These are phyloP conservation scores for Sacculina carcini DNA, from an alignment of 2,888 invertebrate genomes.

Conservation along the genomic window DNA sequence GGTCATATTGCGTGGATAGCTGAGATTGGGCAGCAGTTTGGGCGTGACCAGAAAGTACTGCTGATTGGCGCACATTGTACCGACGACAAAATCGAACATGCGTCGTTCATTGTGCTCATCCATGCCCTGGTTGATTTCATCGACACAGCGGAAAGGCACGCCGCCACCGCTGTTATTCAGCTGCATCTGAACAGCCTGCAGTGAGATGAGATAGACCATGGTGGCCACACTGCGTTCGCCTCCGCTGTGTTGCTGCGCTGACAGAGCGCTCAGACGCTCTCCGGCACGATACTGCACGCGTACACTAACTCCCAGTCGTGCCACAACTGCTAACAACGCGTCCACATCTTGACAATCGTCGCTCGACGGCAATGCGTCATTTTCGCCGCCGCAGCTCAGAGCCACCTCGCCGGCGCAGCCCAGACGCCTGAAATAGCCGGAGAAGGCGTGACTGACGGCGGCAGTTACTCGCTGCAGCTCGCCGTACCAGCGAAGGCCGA, in stretches of 20 bases:
- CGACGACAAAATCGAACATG: conserved; percentile 49
- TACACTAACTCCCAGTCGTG: conserved; percentile 50
- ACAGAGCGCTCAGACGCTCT: conserved; percentile 50
- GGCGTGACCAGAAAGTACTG: conserved; percentile 83
- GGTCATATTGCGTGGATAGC: conserved; percentile 36
- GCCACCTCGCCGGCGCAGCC: conserved; percentile 60
- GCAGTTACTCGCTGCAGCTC: conserved; percentile 25
- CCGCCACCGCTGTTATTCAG: conserved; percentile 39
- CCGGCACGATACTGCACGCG: conserved; percentile 58
- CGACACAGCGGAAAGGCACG: conserved; percentile 55
- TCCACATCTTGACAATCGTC: too few species aligned
- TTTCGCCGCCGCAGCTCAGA: conserved; percentile 28
- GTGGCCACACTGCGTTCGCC: conserved; percentile 85
- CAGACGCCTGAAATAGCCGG: conserved; percentile 44
- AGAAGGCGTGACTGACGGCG: conserved; percentile 44
- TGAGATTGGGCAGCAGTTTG: conserved; percentile 49
- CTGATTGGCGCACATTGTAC: conserved; percentile 42
- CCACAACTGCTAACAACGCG: too few species aligned
- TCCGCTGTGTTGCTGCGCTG: conserved; percentile 64
- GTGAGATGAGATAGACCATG: conserved; percentile 64
- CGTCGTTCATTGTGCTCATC: conserved; percentile 55
- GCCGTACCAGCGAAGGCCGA: conserved; percentile 41
- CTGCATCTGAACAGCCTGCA: too few species aligned
- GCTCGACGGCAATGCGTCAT: too few species aligned
- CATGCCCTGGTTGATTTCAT: conserved; percentile 58